Percentiles rank a stretch among this genome's conserved stretches.
These are phyloP conservation scores for Aurelia aurita complex sp. Pacific DNA, from an alignment of 30 jellyfish, hydroid and myxozoan genomes.

Conservation along the genomic window DNA sequence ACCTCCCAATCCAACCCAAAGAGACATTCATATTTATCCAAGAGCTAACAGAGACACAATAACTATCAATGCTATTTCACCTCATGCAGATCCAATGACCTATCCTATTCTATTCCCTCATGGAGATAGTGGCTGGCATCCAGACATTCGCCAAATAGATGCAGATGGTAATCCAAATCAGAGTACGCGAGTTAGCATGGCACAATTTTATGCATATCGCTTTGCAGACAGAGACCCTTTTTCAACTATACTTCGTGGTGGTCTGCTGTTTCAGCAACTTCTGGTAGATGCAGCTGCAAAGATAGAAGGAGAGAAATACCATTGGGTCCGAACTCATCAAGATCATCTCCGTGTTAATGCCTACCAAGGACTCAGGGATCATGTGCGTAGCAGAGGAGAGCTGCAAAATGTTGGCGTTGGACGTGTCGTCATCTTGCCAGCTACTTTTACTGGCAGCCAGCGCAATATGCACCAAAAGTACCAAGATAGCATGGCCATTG, in stretches of 20 bases:
- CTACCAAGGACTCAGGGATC: conserved; percentile 2
- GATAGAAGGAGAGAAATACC: background rate
- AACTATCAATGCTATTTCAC: too few relatives aligned
- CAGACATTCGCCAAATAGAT: background rate
- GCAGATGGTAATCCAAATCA: background rate
- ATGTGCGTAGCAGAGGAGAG: background rate
- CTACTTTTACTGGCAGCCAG: conserved; percentile 37
- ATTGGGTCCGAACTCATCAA: background rate
- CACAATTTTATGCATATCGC: background rate
- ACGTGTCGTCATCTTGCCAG: conserved; percentile 40
- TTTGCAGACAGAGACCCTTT: background rate
- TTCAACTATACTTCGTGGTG: background rate
- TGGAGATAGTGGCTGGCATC: conserved; percentile 38
- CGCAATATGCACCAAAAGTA: conserved; percentile 43
- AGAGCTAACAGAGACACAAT: too few relatives aligned
- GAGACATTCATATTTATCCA: too few relatives aligned
- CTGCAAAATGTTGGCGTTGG: conserved; percentile 13
- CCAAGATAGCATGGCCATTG: conserved; percentile 48
- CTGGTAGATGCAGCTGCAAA: background rate
- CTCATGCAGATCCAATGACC: too few relatives aligned
- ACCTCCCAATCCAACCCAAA: too few relatives aligned
- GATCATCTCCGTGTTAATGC: background rate
- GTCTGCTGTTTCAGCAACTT: background rate
- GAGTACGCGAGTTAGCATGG: background rate
- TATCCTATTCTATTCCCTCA: conserved; percentile 34